Conservation (phyloP, 2,888 invertebrate species). For the Tipula helvola region DNA sequence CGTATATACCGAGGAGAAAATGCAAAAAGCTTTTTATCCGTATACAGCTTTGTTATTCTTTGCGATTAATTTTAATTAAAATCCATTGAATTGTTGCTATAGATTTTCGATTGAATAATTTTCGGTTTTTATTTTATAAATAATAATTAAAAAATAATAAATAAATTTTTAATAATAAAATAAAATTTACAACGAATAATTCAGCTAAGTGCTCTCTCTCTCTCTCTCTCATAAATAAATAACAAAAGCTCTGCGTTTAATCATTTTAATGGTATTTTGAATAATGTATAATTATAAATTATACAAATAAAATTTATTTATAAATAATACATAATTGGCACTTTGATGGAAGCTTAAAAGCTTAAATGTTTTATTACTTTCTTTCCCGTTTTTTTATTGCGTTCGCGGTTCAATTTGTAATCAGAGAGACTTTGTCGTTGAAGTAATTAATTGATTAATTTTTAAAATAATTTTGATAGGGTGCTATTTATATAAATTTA, state of each 20-base stretch:
- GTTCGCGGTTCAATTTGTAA: background rate
- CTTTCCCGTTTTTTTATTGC: background rate
- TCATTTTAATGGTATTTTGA: background rate
- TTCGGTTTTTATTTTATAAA: background rate
- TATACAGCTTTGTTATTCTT: background rate
- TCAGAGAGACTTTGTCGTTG: background rate
- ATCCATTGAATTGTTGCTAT: background rate
- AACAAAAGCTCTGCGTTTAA: too few species aligned
- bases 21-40: background rate
- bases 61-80: background rate
- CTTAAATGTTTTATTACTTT: background rate
- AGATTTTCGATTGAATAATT: background rate
- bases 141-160: background rate
- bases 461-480: background rate
- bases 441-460: background rate
- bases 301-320: background rate
- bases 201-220: too few species aligned
- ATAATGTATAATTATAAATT: background rate
- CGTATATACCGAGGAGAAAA: background rate
- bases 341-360: background rate
- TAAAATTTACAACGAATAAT: background rate
- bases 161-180: background rate
- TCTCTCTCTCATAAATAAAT: too few species aligned
- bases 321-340: background rate
- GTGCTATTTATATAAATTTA: background rate